Evolutionary conservation across 2,113 vertebrate genomes (phyloP), one percentile per base, ranked within the genome.

Genomic region (Poecile atricapillus): DNA sequence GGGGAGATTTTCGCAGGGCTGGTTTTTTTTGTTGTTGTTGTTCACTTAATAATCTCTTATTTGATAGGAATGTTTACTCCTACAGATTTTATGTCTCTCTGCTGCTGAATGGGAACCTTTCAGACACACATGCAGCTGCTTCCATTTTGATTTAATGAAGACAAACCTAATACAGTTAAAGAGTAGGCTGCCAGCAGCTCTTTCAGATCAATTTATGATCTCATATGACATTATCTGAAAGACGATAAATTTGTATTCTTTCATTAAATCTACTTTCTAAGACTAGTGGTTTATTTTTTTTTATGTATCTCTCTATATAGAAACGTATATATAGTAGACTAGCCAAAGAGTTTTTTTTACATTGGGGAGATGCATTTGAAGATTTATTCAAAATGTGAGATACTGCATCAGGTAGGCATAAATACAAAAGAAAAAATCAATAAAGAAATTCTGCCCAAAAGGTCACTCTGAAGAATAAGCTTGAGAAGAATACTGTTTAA

Each of bases 71-170:
- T 74, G 10, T 89, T 92, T 90, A 67, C 28, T 94, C 64, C 59
- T 33, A 55, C 74, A 88, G 85, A 78, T 86, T 96, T 89, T 89
- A 11, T 87, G 82, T 91, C 74, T 95, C 83, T 89, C 53, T 62
- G 37, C 44, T 89, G 8, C 62, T 81, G 73, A 74, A 58, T 75
- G 41, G 41, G 44, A 75, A 91, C 64, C 82, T 81, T 87, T 90
- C 47, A 93, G 82, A 91, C 44, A 75, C 28, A 90, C 16, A 87
- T 80, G 39, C 68, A 91, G 46, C 21, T 73, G 65, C n/a, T 76
- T 83, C 59, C 14, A 63, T 94, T 95, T 90, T 93, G 60, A 88
- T 86, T 44, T 92, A 74, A 79, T 79, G 82, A 65, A 96, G 43
- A 93, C 89, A 97, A 92, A 84, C 15, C 35, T 73, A 80, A 84